Evolutionary conservation across 2,888 invertebrate species (phyloP).

Genomic region (Epinotia ramella): DNA sequence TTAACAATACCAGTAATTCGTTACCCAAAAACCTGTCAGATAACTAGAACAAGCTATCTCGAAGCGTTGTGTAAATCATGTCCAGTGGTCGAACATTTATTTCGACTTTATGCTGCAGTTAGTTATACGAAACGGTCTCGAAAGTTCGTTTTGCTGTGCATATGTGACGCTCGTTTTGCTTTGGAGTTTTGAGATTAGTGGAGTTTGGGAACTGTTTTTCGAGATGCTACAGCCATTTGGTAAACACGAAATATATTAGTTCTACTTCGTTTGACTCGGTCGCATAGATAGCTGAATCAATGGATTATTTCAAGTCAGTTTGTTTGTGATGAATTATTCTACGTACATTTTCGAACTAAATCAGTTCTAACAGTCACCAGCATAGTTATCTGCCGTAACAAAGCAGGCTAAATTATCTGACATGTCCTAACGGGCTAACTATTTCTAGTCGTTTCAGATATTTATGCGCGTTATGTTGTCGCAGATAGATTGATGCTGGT

Average conservation of each 20-base stretch:
- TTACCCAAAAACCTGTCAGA: constrained; percentile 23
- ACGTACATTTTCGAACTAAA: background rate
- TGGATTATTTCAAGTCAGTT: background rate
- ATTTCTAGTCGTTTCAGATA: too few species aligned
- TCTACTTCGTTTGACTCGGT: background rate
- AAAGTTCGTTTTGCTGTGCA: constrained; percentile 25
- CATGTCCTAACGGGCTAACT: too few species aligned
- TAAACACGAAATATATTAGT: background rate
- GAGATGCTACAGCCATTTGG: constrained; percentile 1
- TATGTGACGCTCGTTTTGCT: constrained; percentile 23
- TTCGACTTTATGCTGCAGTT: constrained; percentile 41
- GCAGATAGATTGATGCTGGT: too few species aligned
- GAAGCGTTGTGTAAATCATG: constrained; percentile 34
- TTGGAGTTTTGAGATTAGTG: constrained; percentile 6
- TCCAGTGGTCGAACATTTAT: constrained; percentile 36
- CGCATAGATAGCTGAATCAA: background rate
- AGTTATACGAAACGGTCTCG: constrained; percentile 36
- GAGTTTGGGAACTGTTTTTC: constrained; percentile 5
- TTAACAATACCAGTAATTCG: background rate
- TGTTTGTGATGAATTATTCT: background rate
- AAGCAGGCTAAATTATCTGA: too few species aligned
- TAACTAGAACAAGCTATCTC: constrained; percentile 29
- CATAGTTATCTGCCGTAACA: background rate
- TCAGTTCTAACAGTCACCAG: background rate
- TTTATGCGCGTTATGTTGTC: too few species aligned